Percentiles rank a stretch among this genome's conserved stretches.
These are phyloP conservation scores for Leptarthrus brevirostris DNA, from an alignment of 2,888 invertebrate species.

Conservation along the genomic window DNA sequence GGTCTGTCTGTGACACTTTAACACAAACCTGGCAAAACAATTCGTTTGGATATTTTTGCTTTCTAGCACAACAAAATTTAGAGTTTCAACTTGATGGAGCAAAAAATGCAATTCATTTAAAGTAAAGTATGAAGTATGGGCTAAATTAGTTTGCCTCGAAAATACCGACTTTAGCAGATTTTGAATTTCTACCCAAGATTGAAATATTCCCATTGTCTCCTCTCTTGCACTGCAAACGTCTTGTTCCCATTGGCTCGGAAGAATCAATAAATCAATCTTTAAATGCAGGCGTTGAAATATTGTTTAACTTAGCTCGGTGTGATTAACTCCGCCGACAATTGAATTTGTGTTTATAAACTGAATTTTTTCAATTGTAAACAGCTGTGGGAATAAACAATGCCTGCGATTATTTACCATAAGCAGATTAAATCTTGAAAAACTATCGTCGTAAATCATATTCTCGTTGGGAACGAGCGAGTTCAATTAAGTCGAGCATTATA, in stretches of 20 bases:
- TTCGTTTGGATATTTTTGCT: neutral
- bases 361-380: slow-evolving; percentile 2
- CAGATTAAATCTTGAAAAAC: slow-evolving; percentile 13
- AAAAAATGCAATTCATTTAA: too few species aligned
- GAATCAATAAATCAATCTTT: neutral
- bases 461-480: neutral
- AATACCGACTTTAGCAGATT: too few species aligned
- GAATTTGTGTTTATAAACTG: slow-evolving; percentile 14
- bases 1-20: neutral
- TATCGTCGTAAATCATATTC: slow-evolving; percentile 22
- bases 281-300: neutral
- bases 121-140: too few species aligned
- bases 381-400: slow-evolving; percentile 32
- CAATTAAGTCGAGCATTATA: slow-evolving; percentile 13
- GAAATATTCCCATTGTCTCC: neutral
- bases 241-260: neutral
- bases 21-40: neutral
- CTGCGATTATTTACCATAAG: slow-evolving; percentile 15
- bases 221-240: neutral
- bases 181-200: too few species aligned
- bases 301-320: neutral
- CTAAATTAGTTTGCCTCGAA: too few species aligned
- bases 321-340: neutral
- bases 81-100: neutral
- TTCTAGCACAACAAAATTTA: neutral